Evolutionary conservation across 2,888 invertebrate species (phyloP).

Genomic region (Tetranychus piercei): DNA sequence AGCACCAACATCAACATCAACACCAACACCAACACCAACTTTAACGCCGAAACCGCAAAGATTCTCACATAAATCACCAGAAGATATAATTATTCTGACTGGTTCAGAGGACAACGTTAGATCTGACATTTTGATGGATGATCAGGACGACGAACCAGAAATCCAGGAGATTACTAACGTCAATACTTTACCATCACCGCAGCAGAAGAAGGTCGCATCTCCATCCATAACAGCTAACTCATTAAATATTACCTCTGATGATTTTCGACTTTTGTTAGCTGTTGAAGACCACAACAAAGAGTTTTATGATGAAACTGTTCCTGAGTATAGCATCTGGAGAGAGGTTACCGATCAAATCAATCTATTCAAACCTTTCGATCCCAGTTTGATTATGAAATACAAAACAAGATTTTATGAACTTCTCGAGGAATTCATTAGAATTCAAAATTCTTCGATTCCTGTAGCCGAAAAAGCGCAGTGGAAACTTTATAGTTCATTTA

Average conservation of each 20-base stretch:
- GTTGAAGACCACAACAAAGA: constrained; percentile 10
- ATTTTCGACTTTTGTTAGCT: background rate
- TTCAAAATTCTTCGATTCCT: background rate
- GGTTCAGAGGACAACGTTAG: background rate
- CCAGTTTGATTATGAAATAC: background rate
- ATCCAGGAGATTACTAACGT: background rate
- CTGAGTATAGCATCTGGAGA: constrained; percentile 1
- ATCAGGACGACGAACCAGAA: background rate
- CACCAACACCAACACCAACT: no score
- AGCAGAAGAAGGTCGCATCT: no score
- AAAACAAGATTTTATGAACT: constrained; percentile 3
- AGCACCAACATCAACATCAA: no score
- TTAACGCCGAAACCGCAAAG: background rate
- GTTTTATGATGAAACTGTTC: background rate
- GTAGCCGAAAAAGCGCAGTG: background rate
- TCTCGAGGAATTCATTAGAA: background rate
- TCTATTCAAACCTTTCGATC: constrained; percentile 7
- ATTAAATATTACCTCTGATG: background rate
- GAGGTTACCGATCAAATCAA: constrained; percentile 3
- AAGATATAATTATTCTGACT: background rate
- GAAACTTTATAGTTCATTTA: constrained; percentile 2
- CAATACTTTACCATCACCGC: background rate
- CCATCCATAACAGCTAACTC: background rate
- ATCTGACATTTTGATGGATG: background rate
- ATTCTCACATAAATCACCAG: background rate